phyloP scores from a whole-genome alignment of 2,888 invertebrate genomes.

The Hirudinaria manillensis region DNA sequence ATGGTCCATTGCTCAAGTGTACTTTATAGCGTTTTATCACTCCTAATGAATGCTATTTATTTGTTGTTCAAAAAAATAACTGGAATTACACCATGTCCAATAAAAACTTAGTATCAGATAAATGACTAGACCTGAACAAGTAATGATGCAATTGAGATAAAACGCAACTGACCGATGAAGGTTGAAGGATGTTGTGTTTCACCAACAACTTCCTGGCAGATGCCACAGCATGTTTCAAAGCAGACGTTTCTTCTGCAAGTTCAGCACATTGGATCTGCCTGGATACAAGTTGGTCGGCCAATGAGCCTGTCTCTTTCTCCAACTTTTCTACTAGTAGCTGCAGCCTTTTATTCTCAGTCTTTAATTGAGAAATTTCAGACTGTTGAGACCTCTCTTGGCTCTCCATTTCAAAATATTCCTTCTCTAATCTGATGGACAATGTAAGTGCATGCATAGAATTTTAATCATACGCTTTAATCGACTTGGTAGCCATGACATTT shows the following conservation, averaged over 20 bases:
- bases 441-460: too few relatives aligned
- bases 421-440: constrained; percentile 16
- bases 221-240: neutral
- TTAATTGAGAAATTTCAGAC: constrained; percentile 14
- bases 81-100: too few relatives aligned
- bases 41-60: too few relatives aligned
- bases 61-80: too few relatives aligned
- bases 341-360: constrained; percentile 17
- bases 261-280: constrained; percentile 8
- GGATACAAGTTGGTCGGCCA: constrained; percentile 19
- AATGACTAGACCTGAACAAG: too few relatives aligned
- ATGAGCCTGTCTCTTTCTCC: constrained; percentile 11
- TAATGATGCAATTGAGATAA: too few relatives aligned
- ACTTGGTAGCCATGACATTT: too few relatives aligned
- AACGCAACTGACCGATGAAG: too few relatives aligned
- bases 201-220: constrained; percentile 4
- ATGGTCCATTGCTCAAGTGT: too few relatives aligned
- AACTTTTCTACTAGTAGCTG: constrained; percentile 4
- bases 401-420: constrained; percentile 16
- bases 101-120: too few relatives aligned
- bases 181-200: neutral
- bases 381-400: constrained; percentile 12
- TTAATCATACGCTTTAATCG: too few relatives aligned
- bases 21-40: too few relatives aligned
- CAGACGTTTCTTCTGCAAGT: constrained; percentile 1